phyloP scores from a whole-genome alignment of 92 coral and sea anemone genomes.

The Montipora capitata region DNA sequence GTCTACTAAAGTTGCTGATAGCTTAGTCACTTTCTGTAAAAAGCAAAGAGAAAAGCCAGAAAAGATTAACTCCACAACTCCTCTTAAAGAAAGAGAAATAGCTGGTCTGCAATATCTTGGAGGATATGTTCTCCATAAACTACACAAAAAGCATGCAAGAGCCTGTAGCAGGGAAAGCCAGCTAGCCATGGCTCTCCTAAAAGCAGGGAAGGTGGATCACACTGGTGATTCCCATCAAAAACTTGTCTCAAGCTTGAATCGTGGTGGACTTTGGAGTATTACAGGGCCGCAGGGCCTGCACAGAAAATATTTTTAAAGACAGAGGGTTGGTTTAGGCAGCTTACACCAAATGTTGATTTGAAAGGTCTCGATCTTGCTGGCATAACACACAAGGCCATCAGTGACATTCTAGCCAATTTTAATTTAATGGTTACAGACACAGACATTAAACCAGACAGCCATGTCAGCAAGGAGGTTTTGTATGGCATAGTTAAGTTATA shows the following conservation, averaged over 20 bases:
- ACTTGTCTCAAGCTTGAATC: slow-evolving; percentile 29
- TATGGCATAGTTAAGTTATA: slow-evolving; percentile 48
- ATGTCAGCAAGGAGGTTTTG: slow-evolving; percentile 50
- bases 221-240: slow-evolving; percentile 8
- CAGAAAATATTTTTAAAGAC: slow-evolving; percentile 50
- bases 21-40: slow-evolving; percentile 32
- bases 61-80: slow-evolving; percentile 9
- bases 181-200: slow-evolving; percentile 52
- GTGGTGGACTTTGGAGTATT: slow-evolving; percentile 57
- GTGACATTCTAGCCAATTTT: slow-evolving; percentile 26
- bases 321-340: slow-evolving; percentile 18
- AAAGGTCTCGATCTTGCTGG: slow-evolving; percentile 33
- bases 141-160: slow-evolving; percentile 62
- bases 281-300: slow-evolving; percentile 47
- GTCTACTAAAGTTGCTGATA: slow-evolving; percentile 53
- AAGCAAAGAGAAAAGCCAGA: slow-evolving; percentile 18
- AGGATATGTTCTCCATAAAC: slow-evolving; percentile 63
- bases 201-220: slow-evolving; percentile 29
- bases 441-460: slow-evolving; percentile 19
- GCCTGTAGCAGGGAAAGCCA: slow-evolving; percentile 42
- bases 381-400: slow-evolving; percentile 41
- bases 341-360: background rate
- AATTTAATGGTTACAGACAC: slow-evolving; percentile 27
- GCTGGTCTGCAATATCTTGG: slow-evolving; percentile 56
- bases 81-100: slow-evolving; percentile 25